Base-by-base conservation (phyloP, 64 coral and sea anemone genomes). In the Acropora yongei region DNA sequence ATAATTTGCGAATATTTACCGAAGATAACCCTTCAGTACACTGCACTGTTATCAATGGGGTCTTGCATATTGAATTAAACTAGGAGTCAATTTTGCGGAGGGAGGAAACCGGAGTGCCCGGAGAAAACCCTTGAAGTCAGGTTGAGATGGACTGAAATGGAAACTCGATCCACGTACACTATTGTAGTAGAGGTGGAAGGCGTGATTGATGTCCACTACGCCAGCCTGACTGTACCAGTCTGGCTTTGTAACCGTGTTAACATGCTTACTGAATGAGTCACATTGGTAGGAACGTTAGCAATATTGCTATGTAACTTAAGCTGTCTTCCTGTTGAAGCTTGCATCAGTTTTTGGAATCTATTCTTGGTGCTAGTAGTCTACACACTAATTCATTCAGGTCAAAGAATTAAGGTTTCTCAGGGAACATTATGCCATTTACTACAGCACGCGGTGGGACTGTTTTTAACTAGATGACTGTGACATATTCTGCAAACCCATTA, bases 181-280 rank as follows among this genome's bases (percentile, higher is more conserved):
- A 30, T 0, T 30, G 30, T 30, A 30, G 30, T 30, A 30, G 30
- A 30, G 30, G 30, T 30, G 30, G 30, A 30, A 30, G 30, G 0
- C 30, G 30, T 30, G 30, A 30, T 30, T 30, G 30, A 30, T 30
- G 30, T 30, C 30, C 30, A 30, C 30, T 30, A 30, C 30, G 30
- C 30, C 30, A 30, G 30, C 30, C 30, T 30, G 11, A 63, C 16
- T 63, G 58, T 63, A 63, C 58, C 58, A 63, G 58, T 86, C 49
- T 86, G 65, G 72, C 63, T 86, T 48, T 44, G 49, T 75, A 72
- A 30, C 68, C 68, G 20, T 72, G 68, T 18, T 8, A 72, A 72
- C 68, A 72, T 72, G 40, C 8, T 77, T 4, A 77, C 43, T 4
- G 75, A 47, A 49, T 77, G 13, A 77, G 75, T 47, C 8, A 77